Evolutionary conservation across 2,113 vertebrate genomes (phyloP).

Genomic region (Upupa epops): DNA sequence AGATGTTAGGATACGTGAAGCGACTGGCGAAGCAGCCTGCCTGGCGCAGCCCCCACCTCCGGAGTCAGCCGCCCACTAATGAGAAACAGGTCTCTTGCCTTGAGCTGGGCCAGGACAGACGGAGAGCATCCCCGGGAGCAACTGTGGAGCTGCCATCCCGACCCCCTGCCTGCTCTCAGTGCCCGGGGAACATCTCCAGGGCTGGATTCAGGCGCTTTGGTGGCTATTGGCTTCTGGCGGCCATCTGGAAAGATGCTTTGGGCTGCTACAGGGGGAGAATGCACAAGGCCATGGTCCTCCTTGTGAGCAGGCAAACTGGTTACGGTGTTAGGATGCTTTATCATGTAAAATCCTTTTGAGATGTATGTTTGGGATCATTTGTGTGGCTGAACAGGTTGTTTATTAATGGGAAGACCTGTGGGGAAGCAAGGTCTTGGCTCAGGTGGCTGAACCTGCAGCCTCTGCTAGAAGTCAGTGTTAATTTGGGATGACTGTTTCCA

Average conservation of each 20-base stretch:
- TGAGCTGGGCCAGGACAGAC: constrained; percentile 36
- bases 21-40: constrained; percentile 63
- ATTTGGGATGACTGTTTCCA: background rate
- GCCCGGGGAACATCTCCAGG: constrained; percentile 17
- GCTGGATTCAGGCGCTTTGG: background rate
- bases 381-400: background rate
- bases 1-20: constrained; percentile 76
- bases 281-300: background rate
- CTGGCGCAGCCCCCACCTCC: constrained; percentile 24
- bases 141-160: background rate
- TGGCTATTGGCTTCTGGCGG: background rate
- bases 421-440: background rate
- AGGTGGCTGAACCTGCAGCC: background rate
- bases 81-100: constrained; percentile 51
- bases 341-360: constrained; percentile 12
- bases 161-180: background rate
- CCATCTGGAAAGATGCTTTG: constrained; percentile 49
- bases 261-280: background rate
- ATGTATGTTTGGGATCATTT: background rate
- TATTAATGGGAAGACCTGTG: background rate
- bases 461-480: background rate
- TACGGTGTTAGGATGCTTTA: background rate
- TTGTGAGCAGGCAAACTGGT: background rate
- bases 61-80: constrained; percentile 35
- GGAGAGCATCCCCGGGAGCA: constrained; percentile 45